Percentiles rank a stretch among this genome's conserved stretches.
These are phyloP conservation scores for Coenonympha glycerion DNA, from an alignment of 2,888 invertebrate genomes.

Conservation along the genomic window DNA sequence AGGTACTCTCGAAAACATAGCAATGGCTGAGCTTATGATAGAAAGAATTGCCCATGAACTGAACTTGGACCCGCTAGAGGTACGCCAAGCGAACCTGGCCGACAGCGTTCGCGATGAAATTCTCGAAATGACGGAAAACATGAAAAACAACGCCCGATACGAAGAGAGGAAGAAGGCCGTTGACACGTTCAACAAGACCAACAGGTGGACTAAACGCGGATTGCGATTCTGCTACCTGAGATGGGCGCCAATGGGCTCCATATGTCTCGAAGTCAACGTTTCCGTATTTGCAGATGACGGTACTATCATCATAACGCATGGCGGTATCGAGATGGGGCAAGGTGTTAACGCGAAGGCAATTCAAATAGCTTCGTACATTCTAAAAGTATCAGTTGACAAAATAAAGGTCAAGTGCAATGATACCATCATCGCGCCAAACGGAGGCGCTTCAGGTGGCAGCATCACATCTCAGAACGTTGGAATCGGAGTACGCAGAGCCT, in stretches of 20 bases:
- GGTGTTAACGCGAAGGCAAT: conserved; percentile 83
- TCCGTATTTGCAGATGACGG: conserved; percentile 83
- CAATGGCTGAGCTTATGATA: conserved; percentile 70
- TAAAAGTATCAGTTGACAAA: conserved; percentile 79
- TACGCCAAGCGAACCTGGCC: conserved; percentile 45
- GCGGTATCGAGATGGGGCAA: conserved; percentile 87
- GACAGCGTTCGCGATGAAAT: conserved; percentile 46
- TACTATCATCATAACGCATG: conserved; percentile 81
- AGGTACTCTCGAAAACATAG: conserved; percentile 35
- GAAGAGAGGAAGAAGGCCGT: conserved; percentile 52
- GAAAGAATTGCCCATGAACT: conserved; percentile 74
- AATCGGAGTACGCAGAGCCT: conserved; percentile 39
- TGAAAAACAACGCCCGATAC: conserved; percentile 59
- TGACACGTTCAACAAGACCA: conserved; percentile 71
- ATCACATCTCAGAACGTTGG: conserved; percentile 45
- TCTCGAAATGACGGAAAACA: conserved; percentile 56
- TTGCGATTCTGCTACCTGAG: conserved; percentile 53
- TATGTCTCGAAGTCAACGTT: conserved; percentile 76
- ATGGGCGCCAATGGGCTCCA: conserved; percentile 62
- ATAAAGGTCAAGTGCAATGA: conserved; percentile 80
- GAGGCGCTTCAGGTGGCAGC: conserved; percentile 79
- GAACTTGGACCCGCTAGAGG: conserved; percentile 70
- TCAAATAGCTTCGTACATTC: conserved; percentile 79
- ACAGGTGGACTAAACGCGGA: conserved; percentile 83
- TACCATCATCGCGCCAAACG: conserved; percentile 78